A percentile compares a stretch with the other conserved stretches of the same genome.
phyloP scores from a whole-genome alignment of 2,797 vertebrate species.

The Phrynocephalus vlangalii region DNA sequence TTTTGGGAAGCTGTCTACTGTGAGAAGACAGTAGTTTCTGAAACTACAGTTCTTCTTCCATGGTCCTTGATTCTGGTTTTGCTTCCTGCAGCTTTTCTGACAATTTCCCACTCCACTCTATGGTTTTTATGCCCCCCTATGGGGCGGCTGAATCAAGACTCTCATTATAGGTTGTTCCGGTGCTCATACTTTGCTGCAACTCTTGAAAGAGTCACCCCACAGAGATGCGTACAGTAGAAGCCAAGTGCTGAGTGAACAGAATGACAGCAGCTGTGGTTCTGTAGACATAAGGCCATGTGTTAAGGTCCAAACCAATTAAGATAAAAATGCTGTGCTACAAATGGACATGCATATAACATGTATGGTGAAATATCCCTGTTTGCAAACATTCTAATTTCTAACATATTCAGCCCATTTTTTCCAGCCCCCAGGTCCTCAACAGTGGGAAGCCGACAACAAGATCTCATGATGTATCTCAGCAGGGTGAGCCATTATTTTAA shows the following conservation, averaged over 20 bases:
- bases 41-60: constrained; percentile 29
- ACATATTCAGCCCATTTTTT: not conserved
- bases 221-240: constrained; percentile 36
- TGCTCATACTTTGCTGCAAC: constrained; percentile 55
- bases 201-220: constrained; percentile 45
- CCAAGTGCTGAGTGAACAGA: constrained; percentile 34
- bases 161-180: constrained; percentile 63
- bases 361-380: constrained; percentile 44
- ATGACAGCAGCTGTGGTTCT: constrained; percentile 19
- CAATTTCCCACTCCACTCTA: constrained; percentile 59
- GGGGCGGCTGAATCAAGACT: constrained; percentile 55
- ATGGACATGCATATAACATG: constrained; percentile 37
- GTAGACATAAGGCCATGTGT: constrained; percentile 10
- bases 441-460: constrained; percentile 52
- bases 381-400: constrained; percentile 41
- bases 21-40: constrained; percentile 42
- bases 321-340: constrained; percentile 41
- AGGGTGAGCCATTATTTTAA: constrained; percentile 66
- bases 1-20: constrained; percentile 22
- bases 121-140: constrained; percentile 56
- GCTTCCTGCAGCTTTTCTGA: constrained; percentile 52
- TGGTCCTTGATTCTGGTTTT: constrained; percentile 55
- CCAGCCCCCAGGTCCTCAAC: constrained; percentile 16
- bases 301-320: constrained; percentile 35
- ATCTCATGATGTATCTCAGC: constrained; percentile 55